These are phyloP conservation scores for Cuculus canorus DNA, from an alignment of 2,797 vertebrate species.

Conservation along the genomic window DNA sequence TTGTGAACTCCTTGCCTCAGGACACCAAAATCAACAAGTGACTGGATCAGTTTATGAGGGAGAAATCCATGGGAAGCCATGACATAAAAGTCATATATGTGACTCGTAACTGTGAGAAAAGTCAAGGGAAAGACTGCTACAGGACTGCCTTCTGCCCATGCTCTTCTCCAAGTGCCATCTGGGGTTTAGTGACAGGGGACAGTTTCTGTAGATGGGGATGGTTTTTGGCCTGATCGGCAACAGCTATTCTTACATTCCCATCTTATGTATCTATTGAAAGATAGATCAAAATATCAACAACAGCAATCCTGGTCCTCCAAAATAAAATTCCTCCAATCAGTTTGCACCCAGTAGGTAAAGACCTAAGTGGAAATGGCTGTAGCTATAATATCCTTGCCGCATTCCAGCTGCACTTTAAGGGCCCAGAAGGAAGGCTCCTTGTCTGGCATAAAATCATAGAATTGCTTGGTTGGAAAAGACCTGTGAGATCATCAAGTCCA, in stretches of 20 bases:
- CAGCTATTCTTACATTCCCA: not conserved
- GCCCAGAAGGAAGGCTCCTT: not conserved
- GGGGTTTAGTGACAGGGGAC: not conserved
- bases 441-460: not conserved
- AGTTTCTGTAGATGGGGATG: not conserved
- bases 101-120: not conserved
- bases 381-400: not conserved
- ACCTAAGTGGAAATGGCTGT: not conserved
- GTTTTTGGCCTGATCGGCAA: not conserved
- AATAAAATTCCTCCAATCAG: not conserved
- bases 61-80: not conserved
- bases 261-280: not conserved
- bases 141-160: not conserved
- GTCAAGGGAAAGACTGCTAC: not conserved
- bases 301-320: not conserved
- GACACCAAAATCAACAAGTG: not conserved
- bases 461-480: no score
- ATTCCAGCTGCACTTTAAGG: not conserved
- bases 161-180: not conserved
- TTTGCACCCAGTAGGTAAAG: not conserved
- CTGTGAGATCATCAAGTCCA: no score
- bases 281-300: not conserved
- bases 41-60: not conserved
- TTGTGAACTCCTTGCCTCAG: not conserved
- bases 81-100: not conserved